Evolutionary conservation across 2,113 vertebrate species (phyloP).

Genomic region (Megalops atlanticus): DNA sequence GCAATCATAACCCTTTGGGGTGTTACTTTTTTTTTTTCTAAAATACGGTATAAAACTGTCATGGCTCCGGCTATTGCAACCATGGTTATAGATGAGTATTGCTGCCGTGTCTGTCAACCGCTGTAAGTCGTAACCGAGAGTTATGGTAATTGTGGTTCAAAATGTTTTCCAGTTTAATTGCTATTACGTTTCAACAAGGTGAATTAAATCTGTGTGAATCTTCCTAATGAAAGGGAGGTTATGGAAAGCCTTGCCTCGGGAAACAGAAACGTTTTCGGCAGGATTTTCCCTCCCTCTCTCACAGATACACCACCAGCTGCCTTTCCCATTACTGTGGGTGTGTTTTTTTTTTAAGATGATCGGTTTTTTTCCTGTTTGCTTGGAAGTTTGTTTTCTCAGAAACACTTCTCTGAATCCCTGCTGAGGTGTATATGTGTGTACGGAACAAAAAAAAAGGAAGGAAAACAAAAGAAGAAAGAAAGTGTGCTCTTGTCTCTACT

Average conservation of each 20-base stretch:
- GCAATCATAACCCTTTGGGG: background rate
- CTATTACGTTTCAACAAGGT: conserved; percentile 30
- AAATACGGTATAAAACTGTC: background rate
- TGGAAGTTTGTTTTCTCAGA: too few relatives aligned
- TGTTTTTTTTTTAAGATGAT: too few relatives aligned
- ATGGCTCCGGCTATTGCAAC: background rate
- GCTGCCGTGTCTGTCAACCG: conserved; percentile 21
- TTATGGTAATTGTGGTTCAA: conserved; percentile 31
- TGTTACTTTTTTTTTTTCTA: background rate
- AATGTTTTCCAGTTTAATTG: conserved; percentile 37
- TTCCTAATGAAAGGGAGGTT: conserved; percentile 24
- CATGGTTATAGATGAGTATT: background rate
- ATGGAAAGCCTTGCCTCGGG: too few relatives aligned
- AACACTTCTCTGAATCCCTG: too few relatives aligned
- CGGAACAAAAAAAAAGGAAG: too few relatives aligned
- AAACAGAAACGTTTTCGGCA: too few relatives aligned
- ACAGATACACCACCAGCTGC: too few relatives aligned
- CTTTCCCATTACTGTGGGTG: too few relatives aligned
- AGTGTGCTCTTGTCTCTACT: background rate
- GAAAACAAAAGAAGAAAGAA: background rate
- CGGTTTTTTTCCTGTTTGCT: too few relatives aligned
- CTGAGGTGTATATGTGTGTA: too few relatives aligned
- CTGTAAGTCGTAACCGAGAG: conserved; percentile 27
- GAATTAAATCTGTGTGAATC: conserved; percentile 33
- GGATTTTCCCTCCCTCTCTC: too few relatives aligned